Base-by-base conservation (phyloP, 2,113 vertebrate genomes). In the Prietella phreatophila region DNA sequence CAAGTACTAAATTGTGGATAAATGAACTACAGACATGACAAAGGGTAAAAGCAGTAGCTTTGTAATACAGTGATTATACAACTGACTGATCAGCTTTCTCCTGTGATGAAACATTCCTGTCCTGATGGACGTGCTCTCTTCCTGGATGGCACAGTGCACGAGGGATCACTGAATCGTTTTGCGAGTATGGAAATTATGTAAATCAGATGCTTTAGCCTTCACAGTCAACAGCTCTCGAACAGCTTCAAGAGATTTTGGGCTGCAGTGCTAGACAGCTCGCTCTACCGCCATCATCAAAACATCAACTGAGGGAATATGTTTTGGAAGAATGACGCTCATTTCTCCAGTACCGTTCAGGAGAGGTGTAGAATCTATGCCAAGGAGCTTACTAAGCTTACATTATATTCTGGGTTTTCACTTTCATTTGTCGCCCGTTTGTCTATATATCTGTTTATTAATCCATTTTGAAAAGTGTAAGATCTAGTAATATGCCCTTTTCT, bases 111-210 rank as follows among this genome's bases (percentile, higher is more conserved):
- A 80, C 50, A 55, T 55, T 80, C 30, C 25, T 78, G 15, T 15
- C 42, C 25, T 53, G 42, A 78, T 3, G 47, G 25, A 25, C 27
- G 75, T 78, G 42, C 47, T 53, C 27, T 55, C 14, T 17, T 80
- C 15, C 27, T 30, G 50, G 27, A 30, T 9, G 50, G 33, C 25
- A 8, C 13, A 19, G 76, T 55, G n/a, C 76, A 55, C 50, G 11
- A 30, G 76, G 3, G n/a, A n/a, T 79, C 76, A 30, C 76, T 20
- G 50, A 56, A 55, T 55, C 76, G 3, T 30, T 80, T 80, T 27
- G 10, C 3, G n/a, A 53, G 27, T 19, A 80, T 80, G 76, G 50
- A 80, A 80, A 80, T 79, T 79, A 79, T 80, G 76, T 56, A 80
- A 78, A 65, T 55, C 50, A 4, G 10, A 20, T 4, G 50, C 50